Conservation (phyloP, 1,140 invertebrate genomes). For the Heliconius hewitsoni region DNA sequence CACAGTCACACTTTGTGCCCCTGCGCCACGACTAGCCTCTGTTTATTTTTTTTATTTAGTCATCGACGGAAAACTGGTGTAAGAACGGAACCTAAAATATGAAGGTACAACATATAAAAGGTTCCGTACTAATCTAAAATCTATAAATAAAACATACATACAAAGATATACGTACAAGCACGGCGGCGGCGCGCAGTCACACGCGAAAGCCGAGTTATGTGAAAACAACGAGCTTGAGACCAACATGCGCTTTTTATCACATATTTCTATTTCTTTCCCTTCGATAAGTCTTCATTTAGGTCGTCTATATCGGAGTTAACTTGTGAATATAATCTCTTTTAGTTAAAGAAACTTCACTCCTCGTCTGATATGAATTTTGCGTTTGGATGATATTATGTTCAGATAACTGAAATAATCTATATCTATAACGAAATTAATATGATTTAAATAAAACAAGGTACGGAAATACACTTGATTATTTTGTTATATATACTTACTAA, state of each 20-base stretch:
- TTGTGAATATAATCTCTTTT: background rate
- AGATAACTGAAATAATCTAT: too few relatives aligned
- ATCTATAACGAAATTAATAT: too few relatives aligned
- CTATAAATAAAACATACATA: background rate
- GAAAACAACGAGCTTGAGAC: background rate
- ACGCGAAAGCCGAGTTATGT: slow-evolving; percentile 20
- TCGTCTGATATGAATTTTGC: too few relatives aligned
- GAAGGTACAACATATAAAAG: background rate
- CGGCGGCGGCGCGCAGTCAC: background rate
- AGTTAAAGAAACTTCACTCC: background rate
- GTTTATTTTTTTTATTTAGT: too few relatives aligned
- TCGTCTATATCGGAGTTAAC: background rate
- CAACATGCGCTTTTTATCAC: background rate
- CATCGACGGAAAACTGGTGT: too few relatives aligned
- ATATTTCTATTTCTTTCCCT: slow-evolving; percentile 6
- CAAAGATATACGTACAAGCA: background rate
- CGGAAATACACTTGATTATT: too few relatives aligned
- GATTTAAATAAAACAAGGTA: too few relatives aligned
- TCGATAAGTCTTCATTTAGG: background rate
- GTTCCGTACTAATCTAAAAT: background rate
- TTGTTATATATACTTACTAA: too few relatives aligned
- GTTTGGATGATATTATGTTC: too few relatives aligned
- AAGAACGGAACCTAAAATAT: background rate
- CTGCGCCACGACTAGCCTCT: too few relatives aligned
- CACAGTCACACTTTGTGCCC: too few relatives aligned